Conservation (phyloP, 2,888 invertebrate species). For the Melanostoma mellinum region DNA sequence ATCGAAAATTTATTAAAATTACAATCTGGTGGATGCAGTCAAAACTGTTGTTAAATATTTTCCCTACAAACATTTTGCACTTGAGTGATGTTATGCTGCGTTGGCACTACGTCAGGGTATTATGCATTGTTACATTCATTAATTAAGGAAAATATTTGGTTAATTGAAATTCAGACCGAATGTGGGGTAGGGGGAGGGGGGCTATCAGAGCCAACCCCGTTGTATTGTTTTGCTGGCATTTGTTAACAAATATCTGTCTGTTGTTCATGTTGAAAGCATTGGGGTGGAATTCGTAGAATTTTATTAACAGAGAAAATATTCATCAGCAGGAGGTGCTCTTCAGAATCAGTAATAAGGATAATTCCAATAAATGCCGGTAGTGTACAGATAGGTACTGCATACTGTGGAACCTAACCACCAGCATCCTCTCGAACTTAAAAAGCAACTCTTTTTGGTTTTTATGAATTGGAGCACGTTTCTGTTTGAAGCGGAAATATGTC, state of each 20-base stretch:
- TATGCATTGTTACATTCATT: slow-evolving; percentile 39
- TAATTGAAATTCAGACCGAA: slow-evolving; percentile 56
- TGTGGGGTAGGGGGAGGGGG: neutral
- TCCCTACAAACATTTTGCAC: slow-evolving; percentile 4
- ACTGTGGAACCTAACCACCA: neutral
- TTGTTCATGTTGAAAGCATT: neutral
- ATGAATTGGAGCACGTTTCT: slow-evolving; percentile 18
- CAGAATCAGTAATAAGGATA: slow-evolving; percentile 11
- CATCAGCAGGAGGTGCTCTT: slow-evolving; percentile 24
- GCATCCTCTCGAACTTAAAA: neutral
- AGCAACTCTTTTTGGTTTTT: slow-evolving; percentile 3
- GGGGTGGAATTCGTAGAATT: slow-evolving; percentile 17
- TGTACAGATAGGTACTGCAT: neutral
- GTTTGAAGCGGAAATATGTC: neutral
- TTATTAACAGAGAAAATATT: slow-evolving; percentile 41
- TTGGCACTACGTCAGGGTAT: neutral
- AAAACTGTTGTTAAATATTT: slow-evolving; percentile 23
- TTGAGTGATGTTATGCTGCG: slow-evolving; percentile 15
- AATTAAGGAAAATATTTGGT: slow-evolving; percentile 64
- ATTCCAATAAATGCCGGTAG: neutral
- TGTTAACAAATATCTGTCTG: slow-evolving; percentile 9
- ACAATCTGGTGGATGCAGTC: slow-evolving; percentile 40
- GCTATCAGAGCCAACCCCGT: neutral
- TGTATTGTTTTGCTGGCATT: neutral
- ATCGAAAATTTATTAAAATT: slow-evolving; percentile 63